Conservation (phyloP, 2,113 vertebrate species). For the Lethenteron camtschaticum region DNA sequence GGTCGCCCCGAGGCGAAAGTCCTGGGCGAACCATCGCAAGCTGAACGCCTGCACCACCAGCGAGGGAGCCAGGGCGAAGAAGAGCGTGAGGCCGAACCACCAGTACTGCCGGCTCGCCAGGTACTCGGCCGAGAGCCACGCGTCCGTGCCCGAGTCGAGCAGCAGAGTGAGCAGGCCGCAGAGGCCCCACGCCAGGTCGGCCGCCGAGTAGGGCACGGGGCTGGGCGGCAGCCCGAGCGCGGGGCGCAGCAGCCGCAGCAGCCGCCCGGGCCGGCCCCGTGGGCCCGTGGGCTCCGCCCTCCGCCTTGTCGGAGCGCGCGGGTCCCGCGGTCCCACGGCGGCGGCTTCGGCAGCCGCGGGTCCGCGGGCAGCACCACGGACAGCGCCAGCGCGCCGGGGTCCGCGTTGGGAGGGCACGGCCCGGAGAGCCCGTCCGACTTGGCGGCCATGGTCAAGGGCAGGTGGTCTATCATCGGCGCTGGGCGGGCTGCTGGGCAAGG, state of each 20-base stretch:
- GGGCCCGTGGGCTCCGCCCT: neutral
- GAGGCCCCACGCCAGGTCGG: neutral
- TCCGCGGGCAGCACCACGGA: too few species aligned
- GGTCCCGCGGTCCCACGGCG: neutral
- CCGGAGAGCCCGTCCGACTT: too few species aligned
- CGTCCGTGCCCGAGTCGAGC: neutral
- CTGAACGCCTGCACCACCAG: slow-evolving; percentile 4
- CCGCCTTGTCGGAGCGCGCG: neutral
- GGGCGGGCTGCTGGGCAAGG: too few species aligned
- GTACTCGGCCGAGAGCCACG: slow-evolving; percentile 1
- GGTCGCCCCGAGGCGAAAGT: neutral
- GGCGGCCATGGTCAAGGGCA: too few species aligned
- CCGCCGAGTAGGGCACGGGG: neutral
- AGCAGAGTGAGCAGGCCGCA: slow-evolving; percentile 1
- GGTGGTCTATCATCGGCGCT: too few species aligned
- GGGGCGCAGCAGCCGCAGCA: neutral
- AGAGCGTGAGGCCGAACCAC: slow-evolving; percentile 3
- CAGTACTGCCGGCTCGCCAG: neutral
- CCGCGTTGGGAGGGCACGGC: too few species aligned
- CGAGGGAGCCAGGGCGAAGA: slow-evolving; percentile 1
- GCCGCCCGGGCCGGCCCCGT: neutral
- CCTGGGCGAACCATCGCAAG: slow-evolving; percentile 1
- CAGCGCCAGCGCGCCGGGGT: too few species aligned
- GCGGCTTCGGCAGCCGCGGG: neutral
- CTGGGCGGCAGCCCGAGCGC: neutral